phyloP scores from a whole-genome alignment of 2,888 invertebrate species.

The Laothoe populi region DNA sequence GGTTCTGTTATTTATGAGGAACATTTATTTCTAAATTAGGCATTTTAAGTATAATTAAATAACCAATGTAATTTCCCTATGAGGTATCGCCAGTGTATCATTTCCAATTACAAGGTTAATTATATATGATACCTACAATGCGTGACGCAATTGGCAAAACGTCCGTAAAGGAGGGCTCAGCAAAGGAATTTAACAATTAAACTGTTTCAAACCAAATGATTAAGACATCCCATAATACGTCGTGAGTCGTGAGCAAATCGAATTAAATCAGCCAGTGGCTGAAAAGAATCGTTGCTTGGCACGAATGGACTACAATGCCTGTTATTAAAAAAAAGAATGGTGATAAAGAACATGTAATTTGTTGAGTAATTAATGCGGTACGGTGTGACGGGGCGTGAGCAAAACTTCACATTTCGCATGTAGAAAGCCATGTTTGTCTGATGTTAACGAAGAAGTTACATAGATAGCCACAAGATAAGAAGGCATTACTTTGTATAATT shows the following conservation, averaged over 20 bases:
- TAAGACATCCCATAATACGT: slow-evolving; percentile 65
- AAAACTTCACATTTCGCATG: slow-evolving; percentile 76
- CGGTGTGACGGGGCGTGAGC: slow-evolving; percentile 78
- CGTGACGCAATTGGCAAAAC: slow-evolving; percentile 9
- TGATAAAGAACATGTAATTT: slow-evolving; percentile 81
- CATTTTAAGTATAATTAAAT: background rate
- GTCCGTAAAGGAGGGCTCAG: slow-evolving; percentile 25
- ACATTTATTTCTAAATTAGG: background rate
- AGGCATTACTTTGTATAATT: slow-evolving; percentile 67
- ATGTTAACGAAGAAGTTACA: slow-evolving; percentile 64
- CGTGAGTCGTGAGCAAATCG: slow-evolving; percentile 68
- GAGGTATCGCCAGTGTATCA: background rate
- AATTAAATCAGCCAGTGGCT: slow-evolving; percentile 80
- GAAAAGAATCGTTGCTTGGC: slow-evolving; percentile 79
- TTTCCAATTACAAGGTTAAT: slow-evolving; percentile 14
- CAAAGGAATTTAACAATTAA: slow-evolving; percentile 52
- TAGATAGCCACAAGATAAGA: slow-evolving; percentile 67
- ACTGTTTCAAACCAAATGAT: slow-evolving; percentile 57
- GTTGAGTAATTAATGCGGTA: slow-evolving; percentile 72
- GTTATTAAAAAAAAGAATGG: slow-evolving; percentile 78
- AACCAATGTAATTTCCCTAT: background rate
- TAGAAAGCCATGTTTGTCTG: slow-evolving; percentile 63
- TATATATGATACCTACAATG: slow-evolving; percentile 7
- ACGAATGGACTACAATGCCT: slow-evolving; percentile 81
- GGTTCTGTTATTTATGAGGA: background rate